phyloP scores from a whole-genome alignment of 2,888 invertebrate genomes.

The Syrphus vitripennis region DNA sequence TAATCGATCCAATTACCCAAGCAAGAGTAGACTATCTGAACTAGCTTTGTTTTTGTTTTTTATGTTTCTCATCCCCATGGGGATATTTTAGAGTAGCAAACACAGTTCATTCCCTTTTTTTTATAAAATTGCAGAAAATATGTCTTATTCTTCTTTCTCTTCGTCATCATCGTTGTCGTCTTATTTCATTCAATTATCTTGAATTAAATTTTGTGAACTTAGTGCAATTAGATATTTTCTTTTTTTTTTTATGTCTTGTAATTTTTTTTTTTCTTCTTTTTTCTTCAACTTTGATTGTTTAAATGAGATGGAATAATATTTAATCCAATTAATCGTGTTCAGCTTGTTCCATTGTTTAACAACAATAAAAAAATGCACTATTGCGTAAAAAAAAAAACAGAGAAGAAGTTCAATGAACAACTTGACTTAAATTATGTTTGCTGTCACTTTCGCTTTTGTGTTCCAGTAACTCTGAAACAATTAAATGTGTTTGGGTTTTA shows the following conservation, averaged over 20 bases:
- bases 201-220: slow-evolving; percentile 22
- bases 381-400: slow-evolving; percentile 31
- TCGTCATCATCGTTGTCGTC: not conserved
- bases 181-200: slow-evolving; percentile 24
- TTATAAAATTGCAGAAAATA: not conserved
- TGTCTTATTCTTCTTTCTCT: not conserved
- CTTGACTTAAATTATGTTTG: slow-evolving; percentile 19
- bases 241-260: too few species aligned
- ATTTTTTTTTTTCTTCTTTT: not conserved
- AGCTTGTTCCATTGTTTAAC: slow-evolving; percentile 34
- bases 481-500: not conserved
- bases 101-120: not conserved
- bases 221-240: slow-evolving; percentile 14
- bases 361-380: slow-evolving; percentile 34
- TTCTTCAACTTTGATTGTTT: slow-evolving; percentile 12
- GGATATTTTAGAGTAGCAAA: not conserved
- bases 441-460: slow-evolving; percentile 56
- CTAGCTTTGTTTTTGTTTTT: slow-evolving; percentile 21
- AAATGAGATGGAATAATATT: slow-evolving; percentile 26
- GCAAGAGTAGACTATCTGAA: not conserved
- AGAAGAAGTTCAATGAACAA: slow-evolving; percentile 59
- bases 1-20: slow-evolving; percentile 60
- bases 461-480: slow-evolving; percentile 22
- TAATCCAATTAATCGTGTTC: slow-evolving; percentile 33
- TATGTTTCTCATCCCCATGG: slow-evolving; percentile 50